Conservation (phyloP, 2,113 vertebrate species). For the Microtus montanus region DNA sequence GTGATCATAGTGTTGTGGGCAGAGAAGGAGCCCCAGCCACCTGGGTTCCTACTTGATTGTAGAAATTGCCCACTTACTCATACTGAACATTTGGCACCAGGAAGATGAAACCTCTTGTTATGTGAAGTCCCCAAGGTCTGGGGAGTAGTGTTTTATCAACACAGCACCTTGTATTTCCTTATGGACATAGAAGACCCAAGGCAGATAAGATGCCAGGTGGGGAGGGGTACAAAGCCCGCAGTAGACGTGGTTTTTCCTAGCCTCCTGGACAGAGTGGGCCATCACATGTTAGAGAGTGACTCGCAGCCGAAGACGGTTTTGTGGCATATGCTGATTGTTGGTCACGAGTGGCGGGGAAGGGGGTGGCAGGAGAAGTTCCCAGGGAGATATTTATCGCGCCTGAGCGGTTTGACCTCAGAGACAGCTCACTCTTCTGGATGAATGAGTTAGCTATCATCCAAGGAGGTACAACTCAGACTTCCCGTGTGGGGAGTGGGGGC, state of each 20-base stretch:
- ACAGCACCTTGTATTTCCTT: background rate
- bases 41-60: background rate
- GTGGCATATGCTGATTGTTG: background rate
- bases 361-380: background rate
- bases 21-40: background rate
- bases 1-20: background rate
- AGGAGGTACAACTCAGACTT: background rate
- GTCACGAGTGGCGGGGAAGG: background rate
- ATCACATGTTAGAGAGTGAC: background rate
- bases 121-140: background rate
- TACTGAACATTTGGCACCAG: background rate
- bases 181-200: background rate
- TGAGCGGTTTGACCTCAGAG: background rate
- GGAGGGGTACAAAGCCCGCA: background rate
- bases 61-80: background rate
- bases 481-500: background rate
- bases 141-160: background rate
- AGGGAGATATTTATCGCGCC: background rate
- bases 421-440: background rate
- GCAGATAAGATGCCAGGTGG: background rate
- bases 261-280: background rate
- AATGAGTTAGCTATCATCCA: background rate
- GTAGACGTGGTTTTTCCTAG: background rate
- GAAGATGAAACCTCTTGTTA: background rate
- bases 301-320: background rate